Evolutionary conservation across 2,113 vertebrate genomes (phyloP), one percentile per base, ranked within the genome.

Genomic region (Osmerus mordax): DNA sequence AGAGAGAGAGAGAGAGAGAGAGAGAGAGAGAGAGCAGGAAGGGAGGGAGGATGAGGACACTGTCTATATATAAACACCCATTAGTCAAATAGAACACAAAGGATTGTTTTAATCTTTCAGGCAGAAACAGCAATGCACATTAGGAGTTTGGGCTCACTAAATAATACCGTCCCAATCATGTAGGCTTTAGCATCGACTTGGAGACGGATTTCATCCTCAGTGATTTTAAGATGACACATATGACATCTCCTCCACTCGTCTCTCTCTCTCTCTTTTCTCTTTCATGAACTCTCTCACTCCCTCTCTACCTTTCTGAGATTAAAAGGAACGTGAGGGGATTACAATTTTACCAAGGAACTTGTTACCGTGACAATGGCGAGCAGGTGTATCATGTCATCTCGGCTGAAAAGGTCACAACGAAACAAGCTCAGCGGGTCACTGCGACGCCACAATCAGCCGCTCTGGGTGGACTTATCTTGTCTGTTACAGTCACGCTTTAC

Each of bases 331-430:
- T 36, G 62, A n/a, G 62, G 62, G 7, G 62, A 64, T 36, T 36
- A 64, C 29, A 12, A 2, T 47, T 11, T 47, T 0, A 36, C 25
- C 6, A 3, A 29, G 62, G 61, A 25, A 62, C 23, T 15, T 62
- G 60, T 62, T 62, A 62, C 60, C 60, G 13, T 62, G 62, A 64
- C 29, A 5, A 64, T 64, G 29, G 62, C 28, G 29, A 47, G 41
- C 41, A 64, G 2, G 29, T 36, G 18, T 19, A 64, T 64, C 62
- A 64, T n/a, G 62, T 64, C 62, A 36, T 36, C 25, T 2, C 62
- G 11, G 58, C 41, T 47, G 62, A 64, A 64, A 64, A 64, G 62
- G 62, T 36, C 62, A 32, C 60, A 6, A 28, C 12, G 60, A 62
- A 28, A 62, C 62, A 15, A 29, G 62, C 62, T 64, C 28, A 36